Conservation (phyloP, 2,113 vertebrate genomes). For the Galemys pyrenaicus region DNA sequence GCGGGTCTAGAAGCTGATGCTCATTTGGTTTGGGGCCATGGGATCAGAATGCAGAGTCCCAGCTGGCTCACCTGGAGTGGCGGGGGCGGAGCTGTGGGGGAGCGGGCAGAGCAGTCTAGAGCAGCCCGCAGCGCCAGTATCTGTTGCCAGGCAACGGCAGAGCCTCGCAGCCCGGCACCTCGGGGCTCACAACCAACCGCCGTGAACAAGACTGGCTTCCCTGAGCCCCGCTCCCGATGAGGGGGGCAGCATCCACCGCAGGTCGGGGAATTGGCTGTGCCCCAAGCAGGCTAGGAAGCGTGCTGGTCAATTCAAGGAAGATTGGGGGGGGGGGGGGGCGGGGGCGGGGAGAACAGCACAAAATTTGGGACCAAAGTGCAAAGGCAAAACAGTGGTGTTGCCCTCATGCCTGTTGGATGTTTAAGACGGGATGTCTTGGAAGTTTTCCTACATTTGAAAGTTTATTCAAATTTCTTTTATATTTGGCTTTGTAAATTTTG, state of each 20-base stretch:
- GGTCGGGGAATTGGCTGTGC: not conserved
- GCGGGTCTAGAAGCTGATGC: not conserved
- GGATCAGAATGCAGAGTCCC: not conserved
- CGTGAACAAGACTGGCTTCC: not conserved
- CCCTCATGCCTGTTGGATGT: not conserved
- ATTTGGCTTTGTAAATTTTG: slow-evolving; percentile 22
- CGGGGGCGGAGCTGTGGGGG: not conserved
- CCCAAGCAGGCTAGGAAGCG: not conserved
- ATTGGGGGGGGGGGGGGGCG: too few species aligned
- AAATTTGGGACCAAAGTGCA: not conserved
- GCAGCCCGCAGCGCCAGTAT: not conserved
- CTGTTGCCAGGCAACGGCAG: slow-evolving; percentile 57
- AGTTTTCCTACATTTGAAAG: not conserved
- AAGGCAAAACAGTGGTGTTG: not conserved
- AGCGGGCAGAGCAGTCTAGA: not conserved
- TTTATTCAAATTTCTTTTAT: slow-evolving; percentile 30
- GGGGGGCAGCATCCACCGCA: not conserved
- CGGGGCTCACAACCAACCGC: not conserved
- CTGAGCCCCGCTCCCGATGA: not conserved
- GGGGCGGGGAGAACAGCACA: not conserved
- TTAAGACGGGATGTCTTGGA: not conserved
- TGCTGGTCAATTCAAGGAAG: too few species aligned
- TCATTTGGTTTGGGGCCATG: slow-evolving; percentile 9
- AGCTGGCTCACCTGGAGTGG: not conserved
- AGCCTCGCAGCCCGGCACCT: not conserved